Conservation (phyloP, 2,113 vertebrate species). For the Vireo altiloquus region DNA sequence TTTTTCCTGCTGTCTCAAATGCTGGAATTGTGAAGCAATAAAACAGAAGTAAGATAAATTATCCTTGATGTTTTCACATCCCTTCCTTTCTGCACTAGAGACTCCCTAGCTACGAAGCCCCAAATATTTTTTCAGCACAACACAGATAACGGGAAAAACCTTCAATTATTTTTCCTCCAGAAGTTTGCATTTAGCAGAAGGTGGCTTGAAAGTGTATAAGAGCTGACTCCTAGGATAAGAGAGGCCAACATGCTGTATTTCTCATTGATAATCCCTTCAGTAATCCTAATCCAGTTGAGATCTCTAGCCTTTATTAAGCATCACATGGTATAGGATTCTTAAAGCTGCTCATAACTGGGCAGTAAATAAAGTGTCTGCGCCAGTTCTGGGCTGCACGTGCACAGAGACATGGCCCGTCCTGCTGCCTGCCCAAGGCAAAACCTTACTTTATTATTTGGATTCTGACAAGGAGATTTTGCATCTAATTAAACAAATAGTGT, state of each 20-base stretch:
- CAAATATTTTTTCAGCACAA: background rate
- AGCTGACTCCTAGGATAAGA: background rate
- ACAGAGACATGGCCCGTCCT: background rate
- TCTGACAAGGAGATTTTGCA: background rate
- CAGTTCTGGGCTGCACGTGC: fast-evolving
- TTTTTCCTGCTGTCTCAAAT: background rate
- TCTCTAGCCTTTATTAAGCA: conserved; percentile 7
- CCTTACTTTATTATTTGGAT: background rate
- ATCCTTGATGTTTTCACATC: background rate
- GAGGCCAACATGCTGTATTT: background rate
- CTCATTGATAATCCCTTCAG: background rate
- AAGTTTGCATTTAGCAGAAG: background rate
- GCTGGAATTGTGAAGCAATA: background rate
- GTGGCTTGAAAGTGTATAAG: background rate
- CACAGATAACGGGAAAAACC: background rate
- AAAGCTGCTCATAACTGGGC: background rate
- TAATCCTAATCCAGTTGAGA: conserved; percentile 48
- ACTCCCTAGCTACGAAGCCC: background rate
- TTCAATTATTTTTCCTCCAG: background rate
- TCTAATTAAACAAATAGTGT: background rate
- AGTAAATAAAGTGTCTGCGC: background rate
- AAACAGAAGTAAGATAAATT: background rate
- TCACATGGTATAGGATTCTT: conserved; percentile 11
- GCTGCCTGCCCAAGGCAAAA: background rate
- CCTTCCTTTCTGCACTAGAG: background rate